Evolutionary conservation across 2,888 invertebrate genomes (phyloP), one percentile per base, ranked within the genome.

Genomic region (Pachliopta kotzebuea): DNA sequence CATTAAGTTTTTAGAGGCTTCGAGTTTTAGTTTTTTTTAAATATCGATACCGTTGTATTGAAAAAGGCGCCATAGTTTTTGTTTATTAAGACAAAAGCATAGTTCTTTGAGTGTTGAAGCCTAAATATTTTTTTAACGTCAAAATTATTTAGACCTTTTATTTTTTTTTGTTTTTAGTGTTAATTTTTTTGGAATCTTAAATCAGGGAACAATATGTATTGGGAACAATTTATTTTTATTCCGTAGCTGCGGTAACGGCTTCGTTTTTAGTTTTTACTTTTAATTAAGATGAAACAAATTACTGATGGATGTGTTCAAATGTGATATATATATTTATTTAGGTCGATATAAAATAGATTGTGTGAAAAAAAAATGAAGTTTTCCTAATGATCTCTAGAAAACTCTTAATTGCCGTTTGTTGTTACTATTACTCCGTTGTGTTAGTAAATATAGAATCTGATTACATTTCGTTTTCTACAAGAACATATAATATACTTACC

Each of bases 301-400:
- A 79, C 76, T 79, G 83, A 88, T 84, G 84, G 82, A 89, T 91
- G 90, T 91, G 90, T 91, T 90, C 90, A 91, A 87, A 86, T 90
- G 90, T 91, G 91, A 91, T 91, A 91, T 81, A 37, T 59, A 82
- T 86, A 86, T 86, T 86, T 89, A 83, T 85, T 86, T 88, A 88
- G 87, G 79, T 76, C 74, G 78, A 78, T 81, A n/a, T n/a, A 76
- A 78, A 80, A 77, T 83, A 84, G 79, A 76, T 54, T 65, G 31
- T 55, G 62, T 37, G 37, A 37, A 37, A 37, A 17, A 11, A 80
- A 80, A 84, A 86, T 78, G 77, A 88, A 90, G 90, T 90, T 91
- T 91, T 91, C 90, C 86, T 78, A 88, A 90, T 91, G 91, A 91
- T 91, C 91, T 91, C 91, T 88, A 75, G 86, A 80, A 87, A 88